A percentile compares a stretch with the other conserved stretches of the same genome.
phyloP scores from a whole-genome alignment of 2,888 invertebrate genomes.

The Deroplatys truncata region DNA sequence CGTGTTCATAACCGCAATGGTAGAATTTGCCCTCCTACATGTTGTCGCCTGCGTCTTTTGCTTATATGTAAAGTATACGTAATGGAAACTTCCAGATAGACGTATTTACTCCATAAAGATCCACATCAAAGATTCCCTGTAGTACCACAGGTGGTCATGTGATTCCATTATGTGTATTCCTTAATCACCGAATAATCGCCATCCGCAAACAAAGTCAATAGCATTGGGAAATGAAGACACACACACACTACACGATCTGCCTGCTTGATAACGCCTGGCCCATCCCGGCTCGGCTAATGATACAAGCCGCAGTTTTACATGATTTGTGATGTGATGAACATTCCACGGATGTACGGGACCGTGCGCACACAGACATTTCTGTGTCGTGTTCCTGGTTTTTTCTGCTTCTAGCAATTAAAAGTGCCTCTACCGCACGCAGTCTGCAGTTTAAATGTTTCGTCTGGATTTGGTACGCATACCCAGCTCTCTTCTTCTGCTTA shows the following conservation, averaged over 20 bases:
- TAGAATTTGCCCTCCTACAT: no score
- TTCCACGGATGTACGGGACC: neutral
- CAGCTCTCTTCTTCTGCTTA: neutral
- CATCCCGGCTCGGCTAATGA: neutral
- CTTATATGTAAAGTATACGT: no score
- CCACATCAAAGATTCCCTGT: no score
- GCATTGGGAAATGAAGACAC: neutral
- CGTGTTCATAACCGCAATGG: no score
- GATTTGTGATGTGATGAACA: constrained; percentile 1
- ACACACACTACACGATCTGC: neutral
- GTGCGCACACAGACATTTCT: neutral
- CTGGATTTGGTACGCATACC: no score
- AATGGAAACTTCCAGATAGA: no score
- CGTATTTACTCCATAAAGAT: no score
- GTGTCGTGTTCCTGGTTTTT: neutral
- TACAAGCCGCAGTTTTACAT: neutral
- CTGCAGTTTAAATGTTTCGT: neutral
- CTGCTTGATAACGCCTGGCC: neutral
- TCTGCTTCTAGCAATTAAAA: neutral
- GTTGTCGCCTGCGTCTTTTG: no score
- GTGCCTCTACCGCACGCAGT: neutral
- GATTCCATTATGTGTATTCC: no score
- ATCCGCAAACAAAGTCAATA: neutral
- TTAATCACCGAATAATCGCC: neutral
- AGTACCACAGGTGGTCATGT: no score